These are phyloP conservation scores for Criorhina ranunculi DNA, from an alignment of 2,888 invertebrate genomes.

Conservation along the genomic window DNA sequence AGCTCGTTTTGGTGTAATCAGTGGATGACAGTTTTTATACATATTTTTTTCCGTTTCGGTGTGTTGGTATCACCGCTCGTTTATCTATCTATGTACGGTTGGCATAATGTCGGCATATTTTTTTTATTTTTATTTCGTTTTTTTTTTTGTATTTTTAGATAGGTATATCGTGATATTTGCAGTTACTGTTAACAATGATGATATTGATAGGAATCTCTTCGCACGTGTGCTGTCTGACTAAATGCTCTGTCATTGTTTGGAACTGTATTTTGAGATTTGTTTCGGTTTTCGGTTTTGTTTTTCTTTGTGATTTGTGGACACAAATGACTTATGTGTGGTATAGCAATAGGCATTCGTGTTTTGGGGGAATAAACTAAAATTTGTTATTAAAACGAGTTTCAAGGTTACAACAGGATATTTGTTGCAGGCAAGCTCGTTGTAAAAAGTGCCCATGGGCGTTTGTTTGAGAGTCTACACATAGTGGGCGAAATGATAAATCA, in stretches of 20 bases:
- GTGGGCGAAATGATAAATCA: conserved; percentile 66
- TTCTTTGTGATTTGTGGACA: conserved; percentile 6
- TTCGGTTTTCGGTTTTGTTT: background rate
- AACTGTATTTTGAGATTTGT: conserved; percentile 39
- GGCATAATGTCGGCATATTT: conserved; percentile 21
- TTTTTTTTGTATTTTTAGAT: conserved; percentile 33
- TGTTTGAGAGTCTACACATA: conserved; percentile 5
- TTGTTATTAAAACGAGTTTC: conserved; percentile 11
- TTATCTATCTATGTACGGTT: conserved; percentile 35
- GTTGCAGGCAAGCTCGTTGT: background rate
- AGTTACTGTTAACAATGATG: conserved; percentile 66
- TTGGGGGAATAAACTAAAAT: conserved; percentile 25
- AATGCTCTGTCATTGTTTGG: conserved; percentile 36
- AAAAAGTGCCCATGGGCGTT: conserved; percentile 5
- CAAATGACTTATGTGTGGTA: background rate
- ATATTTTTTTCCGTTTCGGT: conserved; percentile 12
- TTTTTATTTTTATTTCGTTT: conserved; percentile 1
- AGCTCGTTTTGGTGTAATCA: conserved; percentile 53
- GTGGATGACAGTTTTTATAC: conserved; percentile 63
- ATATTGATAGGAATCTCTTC: conserved; percentile 56
- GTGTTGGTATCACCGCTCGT: conserved; percentile 40
- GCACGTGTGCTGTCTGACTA: conserved; percentile 65
- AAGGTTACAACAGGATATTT: conserved; percentile 29
- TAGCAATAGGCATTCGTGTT: background rate
- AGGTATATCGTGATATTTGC: conserved; percentile 56